Percentiles rank a stretch among this genome's conserved stretches.
These are phyloP conservation scores for Gavia stellata DNA, from an alignment of 2,113 vertebrate species.

Conservation along the genomic window DNA sequence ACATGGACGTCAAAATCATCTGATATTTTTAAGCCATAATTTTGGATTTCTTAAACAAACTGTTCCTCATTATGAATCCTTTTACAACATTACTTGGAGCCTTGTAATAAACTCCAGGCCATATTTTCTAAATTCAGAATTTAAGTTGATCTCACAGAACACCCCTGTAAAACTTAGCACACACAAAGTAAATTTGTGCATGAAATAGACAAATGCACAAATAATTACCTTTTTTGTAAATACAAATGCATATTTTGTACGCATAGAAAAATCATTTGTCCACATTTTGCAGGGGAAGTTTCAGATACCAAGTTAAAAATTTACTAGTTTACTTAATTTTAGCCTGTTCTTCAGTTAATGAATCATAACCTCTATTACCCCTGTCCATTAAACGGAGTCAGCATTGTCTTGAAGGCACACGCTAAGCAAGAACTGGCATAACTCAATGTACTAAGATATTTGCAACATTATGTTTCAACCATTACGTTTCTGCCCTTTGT, in stretches of 20 bases:
- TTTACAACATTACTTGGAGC: neutral
- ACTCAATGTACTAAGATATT: neutral
- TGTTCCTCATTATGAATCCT: neutral
- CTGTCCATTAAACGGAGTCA: neutral
- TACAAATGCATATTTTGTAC: neutral
- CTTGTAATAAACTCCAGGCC: neutral
- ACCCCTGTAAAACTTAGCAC: neutral
- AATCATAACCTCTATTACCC: neutral
- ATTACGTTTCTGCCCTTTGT: neutral
- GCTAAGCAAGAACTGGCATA: neutral
- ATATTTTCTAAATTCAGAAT: neutral
- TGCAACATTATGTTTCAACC: neutral
- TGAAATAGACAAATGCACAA: neutral
- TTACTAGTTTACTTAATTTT: neutral
- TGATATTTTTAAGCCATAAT: conserved; percentile 42
- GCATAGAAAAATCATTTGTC: neutral
- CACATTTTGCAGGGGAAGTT: neutral
- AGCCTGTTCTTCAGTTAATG: neutral
- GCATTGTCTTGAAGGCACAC: neutral
- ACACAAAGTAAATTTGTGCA: neutral
- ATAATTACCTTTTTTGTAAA: neutral
- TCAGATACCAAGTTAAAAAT: neutral
- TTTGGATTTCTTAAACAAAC: conserved; percentile 39
- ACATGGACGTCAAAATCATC: conserved; percentile 43
- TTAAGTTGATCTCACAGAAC: neutral